A percentile compares a stretch with the other conserved stretches of the same genome.
Conservation (phyloP, 2,797 vertebrate species). For the Phrynocephalus vlangalii region DNA sequence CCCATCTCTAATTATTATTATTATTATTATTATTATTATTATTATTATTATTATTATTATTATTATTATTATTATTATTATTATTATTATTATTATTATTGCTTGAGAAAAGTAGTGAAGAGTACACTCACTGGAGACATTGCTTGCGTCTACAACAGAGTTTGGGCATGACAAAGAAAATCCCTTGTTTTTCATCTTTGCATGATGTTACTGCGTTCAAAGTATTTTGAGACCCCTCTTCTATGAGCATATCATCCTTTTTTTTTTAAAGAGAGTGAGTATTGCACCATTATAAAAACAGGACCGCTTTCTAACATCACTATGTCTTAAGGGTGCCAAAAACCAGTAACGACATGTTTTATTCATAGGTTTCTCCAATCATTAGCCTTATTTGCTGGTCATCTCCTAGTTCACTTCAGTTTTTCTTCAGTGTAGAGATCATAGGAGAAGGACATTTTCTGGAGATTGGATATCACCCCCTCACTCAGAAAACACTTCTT, state of each 20-base stretch:
- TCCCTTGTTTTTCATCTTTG: conserved; percentile 52
- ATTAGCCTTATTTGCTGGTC: conserved; percentile 71
- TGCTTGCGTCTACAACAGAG: background rate
- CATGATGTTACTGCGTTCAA: conserved; percentile 67
- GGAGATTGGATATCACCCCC: conserved; percentile 60
- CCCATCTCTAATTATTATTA: too few relatives aligned
- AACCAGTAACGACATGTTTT: conserved; percentile 63
- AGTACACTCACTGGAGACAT: background rate
- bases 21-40: too few relatives aligned
- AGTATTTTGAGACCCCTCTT: conserved; percentile 48
- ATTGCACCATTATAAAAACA: conserved; percentile 56
- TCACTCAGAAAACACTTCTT: conserved; percentile 61
- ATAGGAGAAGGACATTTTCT: conserved; percentile 50
- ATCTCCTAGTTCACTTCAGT: conserved; percentile 61
- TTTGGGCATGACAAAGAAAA: conserved; percentile 11
- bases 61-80: too few relatives aligned
- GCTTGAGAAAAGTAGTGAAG: background rate
- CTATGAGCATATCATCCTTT: conserved; percentile 45
- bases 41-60: too few relatives aligned
- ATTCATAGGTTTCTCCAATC: conserved; percentile 73
- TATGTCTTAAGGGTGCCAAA: conserved; percentile 52
- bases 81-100: background rate
- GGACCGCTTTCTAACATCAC: conserved; percentile 57
- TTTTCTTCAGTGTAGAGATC: conserved; percentile 63
- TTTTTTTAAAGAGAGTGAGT: conserved; percentile 44